Percentiles rank a stretch among this genome's conserved stretches.
These are phyloP conservation scores for Pantala flavescens DNA, from an alignment of 1,140 invertebrate species.

Conservation along the genomic window DNA sequence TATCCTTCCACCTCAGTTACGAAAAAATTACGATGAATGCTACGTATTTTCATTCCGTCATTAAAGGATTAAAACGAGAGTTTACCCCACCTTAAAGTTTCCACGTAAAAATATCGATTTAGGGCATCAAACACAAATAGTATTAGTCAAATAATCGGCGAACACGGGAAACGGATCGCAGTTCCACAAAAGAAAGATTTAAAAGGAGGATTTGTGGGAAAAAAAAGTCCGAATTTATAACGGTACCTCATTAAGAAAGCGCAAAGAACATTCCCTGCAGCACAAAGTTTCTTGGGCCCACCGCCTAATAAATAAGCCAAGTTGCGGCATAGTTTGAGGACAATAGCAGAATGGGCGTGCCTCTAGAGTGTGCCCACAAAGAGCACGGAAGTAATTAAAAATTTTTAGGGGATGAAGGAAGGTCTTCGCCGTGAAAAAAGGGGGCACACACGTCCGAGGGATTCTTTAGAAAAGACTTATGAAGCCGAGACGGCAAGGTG, in stretches of 20 bases:
- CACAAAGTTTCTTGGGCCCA: neutral
- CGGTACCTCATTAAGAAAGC: neutral
- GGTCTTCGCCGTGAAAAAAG: slow-evolving; percentile 17
- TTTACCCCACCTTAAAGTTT: too few relatives aligned
- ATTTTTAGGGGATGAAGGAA: slow-evolving; percentile 19
- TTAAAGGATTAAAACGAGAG: too few relatives aligned
- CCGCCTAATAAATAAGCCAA: slow-evolving; percentile 17
- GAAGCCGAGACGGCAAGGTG: slow-evolving; percentile 15
- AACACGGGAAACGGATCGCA: too few relatives aligned
- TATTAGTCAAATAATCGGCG: too few relatives aligned
- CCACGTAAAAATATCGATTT: too few relatives aligned
- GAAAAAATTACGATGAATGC: too few relatives aligned
- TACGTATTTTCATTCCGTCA: too few relatives aligned
- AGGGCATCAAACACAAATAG: too few relatives aligned
- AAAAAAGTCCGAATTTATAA: neutral
- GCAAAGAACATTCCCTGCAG: neutral
- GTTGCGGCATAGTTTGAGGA: slow-evolving; percentile 28
- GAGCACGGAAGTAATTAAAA: slow-evolving; percentile 21
- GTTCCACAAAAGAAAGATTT: too few relatives aligned
- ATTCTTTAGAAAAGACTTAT: slow-evolving; percentile 10
- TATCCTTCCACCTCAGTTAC: too few relatives aligned
- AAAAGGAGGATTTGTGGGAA: too few relatives aligned
- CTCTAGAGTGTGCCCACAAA: neutral
- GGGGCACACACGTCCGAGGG: slow-evolving; percentile 16
- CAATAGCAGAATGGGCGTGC: slow-evolving; percentile 25